Evolutionary conservation across 2,888 invertebrate genomes (phyloP).

Genomic region (Temnothorax rugatulus): DNA sequence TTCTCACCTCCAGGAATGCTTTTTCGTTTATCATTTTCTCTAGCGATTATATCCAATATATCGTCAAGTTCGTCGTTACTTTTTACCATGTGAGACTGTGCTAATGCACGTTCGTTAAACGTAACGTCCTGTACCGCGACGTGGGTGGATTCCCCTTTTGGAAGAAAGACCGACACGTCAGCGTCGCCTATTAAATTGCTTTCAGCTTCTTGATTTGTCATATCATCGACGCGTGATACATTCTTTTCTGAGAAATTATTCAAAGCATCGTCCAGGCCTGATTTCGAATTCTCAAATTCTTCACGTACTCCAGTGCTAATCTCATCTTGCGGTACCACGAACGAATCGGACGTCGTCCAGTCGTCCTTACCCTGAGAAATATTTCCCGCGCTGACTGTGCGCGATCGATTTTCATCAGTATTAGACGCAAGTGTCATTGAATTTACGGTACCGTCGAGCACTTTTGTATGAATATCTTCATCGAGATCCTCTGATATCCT

Average conservation of each 20-base stretch:
- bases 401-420: slow-evolving; percentile 27
- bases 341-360: slow-evolving; percentile 79
- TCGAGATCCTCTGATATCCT: not conserved
- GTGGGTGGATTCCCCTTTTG: slow-evolving; percentile 79
- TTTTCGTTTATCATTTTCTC: slow-evolving; percentile 67
- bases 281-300: slow-evolving; percentile 32
- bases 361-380: slow-evolving; percentile 65
- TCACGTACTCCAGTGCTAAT: slow-evolving; percentile 18
- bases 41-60: slow-evolving; percentile 75
- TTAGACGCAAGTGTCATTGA: not conserved
- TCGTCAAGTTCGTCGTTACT: slow-evolving; percentile 74
- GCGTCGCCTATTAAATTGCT: slow-evolving; percentile 66
- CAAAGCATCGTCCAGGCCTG: not conserved
- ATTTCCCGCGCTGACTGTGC: slow-evolving; percentile 4
- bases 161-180: slow-evolving; percentile 75
- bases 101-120: slow-evolving; percentile 45
- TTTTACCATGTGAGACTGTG: slow-evolving; percentile 15
- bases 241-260: slow-evolving; percentile 38
- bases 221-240: slow-evolving; percentile 38
- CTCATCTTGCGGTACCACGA: slow-evolving; percentile 64
- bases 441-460: not conserved
- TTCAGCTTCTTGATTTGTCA: slow-evolving; percentile 43
- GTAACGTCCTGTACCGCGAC: slow-evolving; percentile 61
- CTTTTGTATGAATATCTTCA: slow-evolving; percentile 25
- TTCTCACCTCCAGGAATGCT: slow-evolving; percentile 55